Evolutionary conservation across 1,140 invertebrate species (phyloP).

Genomic region (Phthorimaea operculella): DNA sequence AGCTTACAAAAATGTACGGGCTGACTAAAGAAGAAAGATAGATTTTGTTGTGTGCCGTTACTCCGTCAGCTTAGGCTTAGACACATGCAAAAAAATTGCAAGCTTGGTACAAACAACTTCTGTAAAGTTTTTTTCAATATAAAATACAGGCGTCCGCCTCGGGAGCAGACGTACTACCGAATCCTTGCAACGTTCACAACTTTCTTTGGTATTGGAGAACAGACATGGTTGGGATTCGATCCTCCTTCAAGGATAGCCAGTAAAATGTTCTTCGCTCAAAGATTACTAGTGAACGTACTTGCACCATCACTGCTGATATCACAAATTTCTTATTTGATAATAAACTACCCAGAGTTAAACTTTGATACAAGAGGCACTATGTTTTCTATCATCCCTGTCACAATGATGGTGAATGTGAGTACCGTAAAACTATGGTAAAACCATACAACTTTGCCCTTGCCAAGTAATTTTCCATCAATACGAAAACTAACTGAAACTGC

Average conservation of each 20-base stretch:
- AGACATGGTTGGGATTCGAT: not conserved
- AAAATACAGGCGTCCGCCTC: not conserved
- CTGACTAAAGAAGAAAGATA: too few species aligned
- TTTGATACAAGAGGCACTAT: conserved; percentile 24
- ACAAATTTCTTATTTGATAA: conserved; percentile 19
- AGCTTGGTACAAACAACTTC: too few species aligned
- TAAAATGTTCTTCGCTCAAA: not conserved
- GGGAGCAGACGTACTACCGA: not conserved
- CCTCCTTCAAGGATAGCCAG: not conserved
- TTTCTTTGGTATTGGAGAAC: not conserved
- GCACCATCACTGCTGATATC: conserved; percentile 10
- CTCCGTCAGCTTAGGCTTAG: too few species aligned
- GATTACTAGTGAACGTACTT: not conserved
- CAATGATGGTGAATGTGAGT: conserved; percentile 21
- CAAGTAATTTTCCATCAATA: too few species aligned
- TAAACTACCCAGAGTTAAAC: conserved; percentile 16
- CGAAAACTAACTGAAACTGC: too few species aligned
- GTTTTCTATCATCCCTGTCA: conserved; percentile 24
- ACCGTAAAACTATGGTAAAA: not conserved
- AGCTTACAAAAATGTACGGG: too few species aligned
- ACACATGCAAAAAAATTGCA: too few species aligned
- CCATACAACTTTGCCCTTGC: too few species aligned
- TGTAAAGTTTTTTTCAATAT: too few species aligned
- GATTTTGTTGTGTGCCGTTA: too few species aligned
- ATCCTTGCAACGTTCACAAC: not conserved